These are phyloP conservation scores for Diuraphis noxia DNA, from an alignment of 1,140 invertebrate genomes.

Conservation along the genomic window DNA sequence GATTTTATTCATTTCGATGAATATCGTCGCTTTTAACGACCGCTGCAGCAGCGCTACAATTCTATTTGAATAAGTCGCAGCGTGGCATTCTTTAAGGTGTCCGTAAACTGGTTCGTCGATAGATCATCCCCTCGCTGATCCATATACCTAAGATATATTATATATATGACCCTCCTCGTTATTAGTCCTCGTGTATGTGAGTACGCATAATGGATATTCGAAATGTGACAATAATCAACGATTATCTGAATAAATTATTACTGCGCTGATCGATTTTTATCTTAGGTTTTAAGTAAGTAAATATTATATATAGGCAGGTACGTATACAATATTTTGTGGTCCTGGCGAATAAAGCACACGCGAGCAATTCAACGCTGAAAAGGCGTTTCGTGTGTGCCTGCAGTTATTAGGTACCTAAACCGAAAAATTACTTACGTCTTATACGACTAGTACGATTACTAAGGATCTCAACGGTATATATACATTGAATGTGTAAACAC, in stretches of 20 bases:
- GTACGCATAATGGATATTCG: neutral
- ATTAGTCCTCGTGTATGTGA: neutral
- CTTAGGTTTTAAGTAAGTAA: too few relatives aligned
- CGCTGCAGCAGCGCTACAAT: neutral
- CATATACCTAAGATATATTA: neutral
- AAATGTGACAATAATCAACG: neutral
- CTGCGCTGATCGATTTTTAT: neutral
- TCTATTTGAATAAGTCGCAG: slow-evolving; percentile 43
- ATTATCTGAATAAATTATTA: neutral
- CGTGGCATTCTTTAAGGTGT: slow-evolving; percentile 31
- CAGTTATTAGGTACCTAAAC: neutral
- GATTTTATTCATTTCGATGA: slow-evolving; percentile 38
- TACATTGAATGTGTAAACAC: neutral
- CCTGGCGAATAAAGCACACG: neutral
- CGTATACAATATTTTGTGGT: too few relatives aligned
- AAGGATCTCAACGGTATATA: neutral
- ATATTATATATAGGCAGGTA: too few relatives aligned
- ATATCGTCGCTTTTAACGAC: slow-evolving; percentile 37
- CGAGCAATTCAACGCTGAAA: neutral
- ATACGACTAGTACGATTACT: neutral
- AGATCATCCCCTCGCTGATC: neutral
- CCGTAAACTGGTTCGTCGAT: slow-evolving; percentile 37
- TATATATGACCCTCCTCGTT: neutral
- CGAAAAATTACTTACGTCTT: neutral
- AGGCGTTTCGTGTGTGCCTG: neutral